Evolutionary conservation across 2,888 invertebrate species (phyloP).

Genomic region (Scrobipalpa atriplicella): DNA sequence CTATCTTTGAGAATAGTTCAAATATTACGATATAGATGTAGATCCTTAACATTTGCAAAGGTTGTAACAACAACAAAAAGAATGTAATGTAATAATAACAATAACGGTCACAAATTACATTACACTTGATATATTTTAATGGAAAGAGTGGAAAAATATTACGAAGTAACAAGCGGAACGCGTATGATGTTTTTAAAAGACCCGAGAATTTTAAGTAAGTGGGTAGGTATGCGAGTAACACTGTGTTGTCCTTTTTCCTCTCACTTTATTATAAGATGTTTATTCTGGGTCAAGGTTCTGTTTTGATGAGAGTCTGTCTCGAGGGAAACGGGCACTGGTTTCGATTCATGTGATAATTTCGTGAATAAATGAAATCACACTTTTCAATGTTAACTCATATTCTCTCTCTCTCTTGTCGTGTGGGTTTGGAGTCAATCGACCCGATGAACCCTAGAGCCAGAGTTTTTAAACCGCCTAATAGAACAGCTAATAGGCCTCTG

Average conservation of each 20-base stretch:
- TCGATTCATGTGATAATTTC: slow-evolving; percentile 42
- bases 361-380: not conserved
- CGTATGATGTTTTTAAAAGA: slow-evolving; percentile 13
- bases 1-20: not conserved
- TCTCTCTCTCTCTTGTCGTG: not conserved
- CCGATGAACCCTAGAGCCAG: too few species aligned
- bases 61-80: not conserved
- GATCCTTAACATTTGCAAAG: not conserved
- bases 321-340: slow-evolving; percentile 49
- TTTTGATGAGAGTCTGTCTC: slow-evolving; percentile 59
- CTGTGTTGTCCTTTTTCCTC: slow-evolving; percentile 57
- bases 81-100: not conserved
- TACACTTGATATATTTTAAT: not conserved
- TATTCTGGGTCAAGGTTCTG: slow-evolving; percentile 73
- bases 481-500: too few species aligned
- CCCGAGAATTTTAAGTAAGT: not conserved
- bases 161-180: not conserved
- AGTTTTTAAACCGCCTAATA: too few species aligned
- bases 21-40: not conserved
- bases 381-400: not conserved
- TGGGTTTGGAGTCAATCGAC: too few species aligned
- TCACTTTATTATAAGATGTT: slow-evolving; percentile 51
- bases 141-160: not conserved
- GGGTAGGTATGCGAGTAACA: slow-evolving; percentile 18
- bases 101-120: not conserved